Percentiles rank a stretch among this genome's conserved stretches.
Conservation (phyloP, 1,140 invertebrate species). For the Pseudomyrmex concolor region DNA sequence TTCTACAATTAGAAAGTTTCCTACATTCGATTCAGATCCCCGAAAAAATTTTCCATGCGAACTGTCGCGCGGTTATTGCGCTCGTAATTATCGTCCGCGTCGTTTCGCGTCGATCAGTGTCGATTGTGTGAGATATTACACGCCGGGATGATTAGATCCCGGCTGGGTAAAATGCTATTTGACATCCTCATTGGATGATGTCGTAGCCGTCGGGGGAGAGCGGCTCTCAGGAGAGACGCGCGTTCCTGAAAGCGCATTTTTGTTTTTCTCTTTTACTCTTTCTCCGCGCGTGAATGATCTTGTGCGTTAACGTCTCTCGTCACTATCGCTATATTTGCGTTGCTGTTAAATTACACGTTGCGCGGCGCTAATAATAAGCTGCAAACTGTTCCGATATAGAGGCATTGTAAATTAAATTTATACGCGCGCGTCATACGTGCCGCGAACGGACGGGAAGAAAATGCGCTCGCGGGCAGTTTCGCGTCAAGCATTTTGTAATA, state of each 20-base stretch:
- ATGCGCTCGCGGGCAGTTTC: not conserved
- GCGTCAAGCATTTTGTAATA: conserved; percentile 12
- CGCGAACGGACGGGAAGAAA: conserved; percentile 1
- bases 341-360: conserved; percentile 40
- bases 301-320: conserved; percentile 31
- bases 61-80: not conserved
- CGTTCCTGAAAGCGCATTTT: not conserved
- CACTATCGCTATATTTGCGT: conserved; percentile 31
- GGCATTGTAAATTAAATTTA: conserved; percentile 37
- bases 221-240: not conserved
- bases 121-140: conserved; percentile 15
- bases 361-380: conserved; percentile 22
- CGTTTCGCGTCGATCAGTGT: not conserved
- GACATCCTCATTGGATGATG: conserved; percentile 1
- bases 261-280: no score
- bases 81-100: conserved; percentile 7
- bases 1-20: no score
- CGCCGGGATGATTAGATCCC: not conserved
- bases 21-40: no score
- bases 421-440: not conserved
- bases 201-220: conserved; percentile 12
- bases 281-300: conserved; percentile 27
- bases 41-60: no score
- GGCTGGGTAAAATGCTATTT: not conserved
- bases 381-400: conserved; percentile 24